Evolutionary conservation across 2,888 invertebrate genomes (phyloP), one percentile per base, ranked within the genome.

Genomic region (Drosophila nigricruria): DNA sequence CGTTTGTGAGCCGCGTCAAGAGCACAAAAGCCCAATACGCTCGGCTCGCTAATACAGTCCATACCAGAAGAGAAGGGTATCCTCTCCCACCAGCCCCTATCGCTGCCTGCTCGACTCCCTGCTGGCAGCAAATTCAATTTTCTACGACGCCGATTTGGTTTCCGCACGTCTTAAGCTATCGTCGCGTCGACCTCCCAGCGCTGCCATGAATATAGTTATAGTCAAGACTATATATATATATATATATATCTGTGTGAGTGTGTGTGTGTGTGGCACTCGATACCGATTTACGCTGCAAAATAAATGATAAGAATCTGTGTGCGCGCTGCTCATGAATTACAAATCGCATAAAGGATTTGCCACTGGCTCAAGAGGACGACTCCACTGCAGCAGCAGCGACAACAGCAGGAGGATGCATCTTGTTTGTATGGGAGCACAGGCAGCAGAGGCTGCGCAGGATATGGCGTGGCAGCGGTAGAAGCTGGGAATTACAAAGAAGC

Each of bases 271-370:
- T 56, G 70, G 42, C 63, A 75, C 71, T 83, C 87, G 71, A 81
- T 82, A 77, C 66, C 82, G 79, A 72, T 80, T 79, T 79, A 82
- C 75, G 71, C 75, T 76, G 88, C 81, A 88, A 88, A 85, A 86
- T 86, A 86, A 85, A 87, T 89, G 86, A 87, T 89, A 87, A 87
- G 82, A 87, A 87, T 89, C 84, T 81, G 83, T 85, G 84, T 80
- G 79, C 79, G 69, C 76, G 64, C 85, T 84, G 81, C 89, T 87
- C 86, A 87, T 87, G 89, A 87, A 87, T 87, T 87, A 82, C 88
- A 87, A 87, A 87, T 87, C 89, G 89, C 82, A 89, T 87, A 89
- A 87, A 84, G 88, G 89, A 87, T 87, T 87, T 87, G 82, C 84
- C 88, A 84, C 70, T 84, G 77, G 77, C 77, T 79, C 67, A 57